phyloP scores from a whole-genome alignment of 2,888 invertebrate genomes.

The Orthosia cruda region DNA sequence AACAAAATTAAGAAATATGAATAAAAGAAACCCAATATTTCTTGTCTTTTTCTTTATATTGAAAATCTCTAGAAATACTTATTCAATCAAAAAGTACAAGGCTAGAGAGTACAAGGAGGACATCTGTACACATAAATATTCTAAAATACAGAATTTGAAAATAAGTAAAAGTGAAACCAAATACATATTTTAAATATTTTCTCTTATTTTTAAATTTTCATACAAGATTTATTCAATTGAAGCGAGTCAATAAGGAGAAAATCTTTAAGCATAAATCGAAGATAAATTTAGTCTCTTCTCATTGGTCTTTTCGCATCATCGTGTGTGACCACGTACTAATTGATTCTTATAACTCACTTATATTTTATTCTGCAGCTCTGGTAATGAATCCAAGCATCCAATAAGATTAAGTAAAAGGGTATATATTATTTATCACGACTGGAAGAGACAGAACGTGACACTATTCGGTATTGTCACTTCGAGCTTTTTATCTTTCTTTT shows the following conservation, averaged over 20 bases:
- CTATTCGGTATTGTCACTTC: conserved; percentile 17
- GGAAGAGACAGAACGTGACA: conserved; percentile 30
- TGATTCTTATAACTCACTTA: background rate
- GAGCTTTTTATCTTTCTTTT: conserved; percentile 18
- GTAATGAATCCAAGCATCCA: conserved; percentile 19
- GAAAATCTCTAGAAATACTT: no score
- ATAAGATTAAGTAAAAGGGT: conserved; percentile 6
- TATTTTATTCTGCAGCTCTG: conserved; percentile 2
- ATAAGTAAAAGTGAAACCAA: no score
- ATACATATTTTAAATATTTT: no score
- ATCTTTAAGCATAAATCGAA: background rate
- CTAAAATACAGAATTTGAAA: no score
- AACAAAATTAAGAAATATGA: background rate
- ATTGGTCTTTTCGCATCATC: background rate
- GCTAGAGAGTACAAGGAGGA: no score
- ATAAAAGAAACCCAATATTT: no score
- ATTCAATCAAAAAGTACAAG: no score
- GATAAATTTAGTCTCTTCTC: background rate
- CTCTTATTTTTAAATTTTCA: no score
- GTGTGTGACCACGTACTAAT: conserved; percentile 8
- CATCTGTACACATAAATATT: no score
- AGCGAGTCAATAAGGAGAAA: no score
- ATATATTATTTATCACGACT: conserved; percentile 32
- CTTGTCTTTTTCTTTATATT: no score
- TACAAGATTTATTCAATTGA: no score